Evolutionary conservation across 2,113 vertebrate genomes (phyloP).

Genomic region (Grus americana): DNA sequence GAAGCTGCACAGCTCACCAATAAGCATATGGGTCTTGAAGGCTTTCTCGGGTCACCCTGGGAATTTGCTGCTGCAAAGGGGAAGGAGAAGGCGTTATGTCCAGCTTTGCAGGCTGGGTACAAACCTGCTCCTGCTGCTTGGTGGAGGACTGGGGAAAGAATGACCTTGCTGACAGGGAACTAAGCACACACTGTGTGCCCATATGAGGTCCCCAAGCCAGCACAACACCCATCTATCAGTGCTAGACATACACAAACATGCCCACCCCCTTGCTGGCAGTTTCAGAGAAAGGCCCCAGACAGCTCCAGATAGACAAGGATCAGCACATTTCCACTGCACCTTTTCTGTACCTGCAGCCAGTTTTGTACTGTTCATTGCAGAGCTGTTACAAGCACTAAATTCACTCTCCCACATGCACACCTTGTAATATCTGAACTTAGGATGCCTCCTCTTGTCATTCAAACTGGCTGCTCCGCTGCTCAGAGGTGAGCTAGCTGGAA

Average conservation of each 20-base stretch:
- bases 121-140: background rate
- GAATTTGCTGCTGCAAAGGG: background rate
- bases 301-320: background rate
- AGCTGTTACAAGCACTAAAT: background rate
- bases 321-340: background rate
- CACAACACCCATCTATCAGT: background rate
- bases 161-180: background rate
- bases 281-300: background rate
- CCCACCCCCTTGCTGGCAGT: fast-evolving
- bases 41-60: background rate
- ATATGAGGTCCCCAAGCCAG: background rate
- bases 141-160: background rate
- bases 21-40: background rate
- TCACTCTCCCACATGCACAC: background rate
- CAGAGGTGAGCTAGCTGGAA: background rate
- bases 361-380: background rate
- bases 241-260: background rate
- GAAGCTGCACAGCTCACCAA: background rate
- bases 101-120: background rate
- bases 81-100: background rate
- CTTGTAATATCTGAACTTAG: background rate
- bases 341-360: background rate
- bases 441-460: background rate
- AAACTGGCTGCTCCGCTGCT: background rate
- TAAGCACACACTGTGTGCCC: background rate